These are phyloP conservation scores for Lepidocolaptes lacrymiger DNA, from an alignment of 2,797 vertebrate species.

Conservation along the genomic window DNA sequence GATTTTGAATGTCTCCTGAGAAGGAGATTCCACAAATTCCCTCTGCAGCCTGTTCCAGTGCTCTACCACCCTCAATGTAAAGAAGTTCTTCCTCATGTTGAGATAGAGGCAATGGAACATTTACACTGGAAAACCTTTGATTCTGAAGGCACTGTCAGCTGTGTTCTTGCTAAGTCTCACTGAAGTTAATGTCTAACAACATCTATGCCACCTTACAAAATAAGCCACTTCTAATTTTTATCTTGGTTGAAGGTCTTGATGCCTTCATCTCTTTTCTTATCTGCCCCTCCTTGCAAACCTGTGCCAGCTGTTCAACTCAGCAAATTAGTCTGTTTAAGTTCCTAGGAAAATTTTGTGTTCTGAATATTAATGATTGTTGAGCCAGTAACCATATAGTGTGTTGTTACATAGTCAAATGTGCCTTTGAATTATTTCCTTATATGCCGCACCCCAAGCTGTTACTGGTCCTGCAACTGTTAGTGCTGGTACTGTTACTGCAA, in stretches of 20 bases:
- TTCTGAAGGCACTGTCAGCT: neutral
- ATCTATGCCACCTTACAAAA: neutral
- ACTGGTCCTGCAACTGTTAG: neutral
- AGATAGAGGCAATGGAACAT: neutral
- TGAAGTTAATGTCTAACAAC: neutral
- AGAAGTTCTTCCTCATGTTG: neutral
- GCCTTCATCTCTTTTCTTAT: neutral
- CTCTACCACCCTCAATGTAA: neutral
- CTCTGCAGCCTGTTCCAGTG: neutral
- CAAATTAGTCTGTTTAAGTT: neutral
- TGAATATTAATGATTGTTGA: neutral
- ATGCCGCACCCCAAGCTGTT: neutral
- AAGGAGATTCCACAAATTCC: neutral
- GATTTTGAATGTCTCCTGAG: neutral
- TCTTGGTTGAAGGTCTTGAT: neutral
- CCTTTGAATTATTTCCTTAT: neutral
- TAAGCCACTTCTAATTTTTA: neutral
- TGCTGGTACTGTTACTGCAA: neutral
- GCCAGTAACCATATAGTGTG: neutral
- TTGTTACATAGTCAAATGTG: neutral
- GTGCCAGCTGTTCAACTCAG: neutral
- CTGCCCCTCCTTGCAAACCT: neutral
- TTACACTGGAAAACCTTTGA: neutral
- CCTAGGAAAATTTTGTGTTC: neutral
- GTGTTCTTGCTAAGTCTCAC: neutral